Conservation (phyloP, 2,888 invertebrate genomes). For the Amiota minor region DNA sequence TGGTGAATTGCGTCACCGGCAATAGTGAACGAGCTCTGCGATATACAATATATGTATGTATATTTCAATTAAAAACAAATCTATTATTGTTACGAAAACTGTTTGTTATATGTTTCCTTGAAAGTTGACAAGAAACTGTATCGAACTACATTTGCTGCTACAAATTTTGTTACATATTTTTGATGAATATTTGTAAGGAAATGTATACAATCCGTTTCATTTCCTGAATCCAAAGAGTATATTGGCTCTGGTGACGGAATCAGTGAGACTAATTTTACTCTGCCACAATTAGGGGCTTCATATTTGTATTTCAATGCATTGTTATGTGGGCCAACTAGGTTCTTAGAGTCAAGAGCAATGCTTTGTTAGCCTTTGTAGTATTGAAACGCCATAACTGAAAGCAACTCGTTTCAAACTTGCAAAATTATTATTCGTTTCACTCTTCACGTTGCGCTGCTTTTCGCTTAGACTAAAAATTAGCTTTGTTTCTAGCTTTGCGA, state of each 20-base stretch:
- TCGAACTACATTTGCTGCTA: neutral
- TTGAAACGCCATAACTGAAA: too few species aligned
- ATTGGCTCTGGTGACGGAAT: neutral
- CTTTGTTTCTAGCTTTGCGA: neutral
- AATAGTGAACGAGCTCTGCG: constrained; percentile 33
- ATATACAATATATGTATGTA: constrained; percentile 34
- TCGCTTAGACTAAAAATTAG: too few species aligned
- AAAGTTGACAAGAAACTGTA: neutral
- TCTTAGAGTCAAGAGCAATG: too few species aligned
- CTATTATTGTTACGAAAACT: neutral
- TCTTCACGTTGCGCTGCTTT: neutral
- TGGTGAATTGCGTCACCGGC: constrained; percentile 37
- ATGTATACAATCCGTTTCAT: neutral
- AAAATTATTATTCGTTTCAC: neutral
- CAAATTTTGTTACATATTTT: neutral
- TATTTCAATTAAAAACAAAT: constrained; percentile 11
- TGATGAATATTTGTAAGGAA: neutral
- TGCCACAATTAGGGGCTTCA: too few species aligned
- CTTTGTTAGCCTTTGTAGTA: too few species aligned
- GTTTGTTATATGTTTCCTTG: neutral
- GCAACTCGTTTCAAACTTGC: neutral
- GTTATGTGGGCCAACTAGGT: too few species aligned
- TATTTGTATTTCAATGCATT: too few species aligned
- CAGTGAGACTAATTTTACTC: neutral
- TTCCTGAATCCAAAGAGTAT: neutral